A percentile compares a stretch with the other conserved stretches of the same genome.
phyloP scores from a whole-genome alignment of 2,888 invertebrate genomes.

The Athrips mouffetella region DNA sequence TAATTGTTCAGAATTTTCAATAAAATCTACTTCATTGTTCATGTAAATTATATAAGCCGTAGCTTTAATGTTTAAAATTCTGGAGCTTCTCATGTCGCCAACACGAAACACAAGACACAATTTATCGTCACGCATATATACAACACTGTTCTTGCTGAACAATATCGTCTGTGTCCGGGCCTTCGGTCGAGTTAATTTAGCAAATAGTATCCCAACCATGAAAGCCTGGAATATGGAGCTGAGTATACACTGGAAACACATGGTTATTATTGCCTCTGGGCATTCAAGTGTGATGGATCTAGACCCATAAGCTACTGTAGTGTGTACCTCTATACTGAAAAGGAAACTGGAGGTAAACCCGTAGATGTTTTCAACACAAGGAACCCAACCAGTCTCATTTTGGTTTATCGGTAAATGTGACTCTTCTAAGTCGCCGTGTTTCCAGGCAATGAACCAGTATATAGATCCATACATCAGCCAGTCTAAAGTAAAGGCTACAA shows the following conservation, averaged over 20 bases:
- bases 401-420: conserved; percentile 79
- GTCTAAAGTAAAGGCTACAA: conserved; percentile 88
- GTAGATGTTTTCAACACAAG: conserved; percentile 91
- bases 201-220: conserved; percentile 93
- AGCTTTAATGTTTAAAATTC: conserved; percentile 95
- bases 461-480: conserved; percentile 94
- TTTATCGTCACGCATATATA: conserved; percentile 91
- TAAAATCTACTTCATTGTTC: conserved; percentile 85
- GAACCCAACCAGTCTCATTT: conserved; percentile 82
- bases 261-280: conserved; percentile 93
- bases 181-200: conserved; percentile 96
- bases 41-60: conserved; percentile 90
- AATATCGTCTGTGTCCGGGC: conserved; percentile 95
- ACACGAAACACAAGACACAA: conserved; percentile 94
- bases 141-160: conserved; percentile 93
- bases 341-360: conserved; percentile 95
- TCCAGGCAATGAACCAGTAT: conserved; percentile 94
- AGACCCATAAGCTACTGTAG: conserved; percentile 93
- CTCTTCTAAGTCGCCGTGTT: conserved; percentile 90
- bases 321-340: conserved; percentile 97
- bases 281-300: conserved; percentile 94
- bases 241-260: conserved; percentile 96
- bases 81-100: conserved; percentile 96
- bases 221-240: conserved; percentile 92
- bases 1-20: conserved; percentile 88